Evolutionary conservation across 2,888 invertebrate species (phyloP).

Genomic region (Junonia oenone): DNA sequence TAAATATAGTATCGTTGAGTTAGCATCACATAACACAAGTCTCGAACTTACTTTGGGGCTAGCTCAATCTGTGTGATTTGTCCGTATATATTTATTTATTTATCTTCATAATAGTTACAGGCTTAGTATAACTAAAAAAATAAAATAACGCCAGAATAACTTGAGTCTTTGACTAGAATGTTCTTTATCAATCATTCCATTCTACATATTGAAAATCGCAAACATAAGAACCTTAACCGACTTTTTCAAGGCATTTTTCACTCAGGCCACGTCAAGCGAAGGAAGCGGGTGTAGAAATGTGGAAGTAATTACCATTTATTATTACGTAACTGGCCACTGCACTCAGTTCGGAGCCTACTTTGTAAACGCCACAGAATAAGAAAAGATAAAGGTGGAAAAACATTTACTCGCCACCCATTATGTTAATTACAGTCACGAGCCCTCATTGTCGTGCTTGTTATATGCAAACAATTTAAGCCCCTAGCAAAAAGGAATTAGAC

Average conservation of each 20-base stretch:
- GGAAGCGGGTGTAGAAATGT: constrained; percentile 21
- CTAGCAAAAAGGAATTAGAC: constrained; percentile 22
- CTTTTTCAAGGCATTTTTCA: constrained; percentile 6
- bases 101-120: too few species aligned
- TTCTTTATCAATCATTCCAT: too few species aligned
- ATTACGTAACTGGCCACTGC: constrained; percentile 29
- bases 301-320: constrained; percentile 33
- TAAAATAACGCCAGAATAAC: too few species aligned
- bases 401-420: constrained; percentile 49
- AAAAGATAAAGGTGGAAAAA: constrained; percentile 49
- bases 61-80: too few species aligned
- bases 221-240: not conserved
- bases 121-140: too few species aligned
- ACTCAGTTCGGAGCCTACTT: constrained; percentile 35
- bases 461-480: constrained; percentile 30
- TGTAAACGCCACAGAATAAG: constrained; percentile 42
- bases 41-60: too few species aligned
- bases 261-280: constrained; percentile 6
- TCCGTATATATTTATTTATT: too few species aligned
- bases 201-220: not conserved
- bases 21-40: too few species aligned
- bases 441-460: constrained; percentile 26
- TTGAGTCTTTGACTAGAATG: too few species aligned
- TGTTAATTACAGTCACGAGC: constrained; percentile 46
- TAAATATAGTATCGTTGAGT: too few species aligned